Evolutionary conservation across 2,113 vertebrate genomes (phyloP).

Genomic region (Megaceryle maxima): DNA sequence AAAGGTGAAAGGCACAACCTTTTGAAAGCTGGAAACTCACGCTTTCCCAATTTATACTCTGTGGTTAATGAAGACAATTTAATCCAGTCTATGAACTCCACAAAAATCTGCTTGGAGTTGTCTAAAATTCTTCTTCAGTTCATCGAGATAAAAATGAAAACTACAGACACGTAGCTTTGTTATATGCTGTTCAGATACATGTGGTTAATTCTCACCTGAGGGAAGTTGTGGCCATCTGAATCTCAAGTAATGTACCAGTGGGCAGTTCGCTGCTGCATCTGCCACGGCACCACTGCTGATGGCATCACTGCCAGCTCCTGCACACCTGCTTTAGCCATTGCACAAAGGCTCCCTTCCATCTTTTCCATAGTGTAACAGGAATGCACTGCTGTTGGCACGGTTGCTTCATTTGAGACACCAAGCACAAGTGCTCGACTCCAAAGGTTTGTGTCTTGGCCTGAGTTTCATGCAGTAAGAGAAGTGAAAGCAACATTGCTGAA

Average conservation of each 20-base stretch:
- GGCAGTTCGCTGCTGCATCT: neutral
- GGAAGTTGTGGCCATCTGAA: neutral
- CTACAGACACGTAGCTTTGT: neutral
- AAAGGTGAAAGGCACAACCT: neutral
- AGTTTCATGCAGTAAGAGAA: neutral
- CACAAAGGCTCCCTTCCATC: neutral
- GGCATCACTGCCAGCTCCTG: neutral
- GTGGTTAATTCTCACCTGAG: neutral
- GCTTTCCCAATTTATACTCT: neutral
- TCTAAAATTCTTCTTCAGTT: neutral
- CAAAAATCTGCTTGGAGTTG: neutral
- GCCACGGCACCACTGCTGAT: neutral
- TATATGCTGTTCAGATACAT: neutral
- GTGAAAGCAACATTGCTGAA: neutral
- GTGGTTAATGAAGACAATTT: neutral
- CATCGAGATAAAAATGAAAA: neutral
- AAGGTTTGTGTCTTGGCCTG: neutral
- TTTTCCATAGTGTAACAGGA: neutral
- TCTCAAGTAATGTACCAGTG: neutral
- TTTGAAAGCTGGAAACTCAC: neutral
- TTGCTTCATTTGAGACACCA: neutral
- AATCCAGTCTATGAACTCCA: neutral
- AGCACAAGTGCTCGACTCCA: neutral
- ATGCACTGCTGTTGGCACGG: neutral
- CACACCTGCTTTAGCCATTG: neutral